Evolutionary conservation across 2,888 invertebrate genomes (phyloP), one percentile per base, ranked within the genome.

Genomic region (Trachelus troglodyta): DNA sequence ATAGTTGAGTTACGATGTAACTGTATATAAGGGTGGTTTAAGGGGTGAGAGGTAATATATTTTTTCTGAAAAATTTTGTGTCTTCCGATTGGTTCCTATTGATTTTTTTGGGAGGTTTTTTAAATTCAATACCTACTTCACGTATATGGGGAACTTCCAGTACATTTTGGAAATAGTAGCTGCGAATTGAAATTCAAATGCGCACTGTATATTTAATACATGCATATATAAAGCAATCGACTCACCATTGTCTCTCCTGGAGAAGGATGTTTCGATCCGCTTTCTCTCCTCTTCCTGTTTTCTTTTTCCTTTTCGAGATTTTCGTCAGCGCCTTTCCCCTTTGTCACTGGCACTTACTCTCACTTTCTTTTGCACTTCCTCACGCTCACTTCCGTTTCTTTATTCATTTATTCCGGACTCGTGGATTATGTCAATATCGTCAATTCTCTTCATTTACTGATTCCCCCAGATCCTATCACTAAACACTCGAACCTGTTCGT

Each of bases 391-490:
- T 56, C 23, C 40, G 40, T 56, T 56, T 23, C 23, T 23, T 56
- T 23, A 56, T 56, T 56, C 40, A 56, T 56, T 56, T 56, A 56
- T 56, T 23, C 23, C 40, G 23, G 23, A 56, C 6, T 56, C 23
- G 40, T 56, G 6, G 23, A 56, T 56, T 56, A 23, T 56, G 23
- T 56, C 40, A 56, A 56, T 56, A 4, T 56, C 40, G 40, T 56
- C 6, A 23, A 6, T 40, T 40, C 15, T 40, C 23, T 23, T 56
- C 9, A 6, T 56, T 56, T 23, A 56, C 40, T 56, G 40, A 12
- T 40, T 40, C 69, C 33, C 78, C 79, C 80, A 75, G 79, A 80
- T 75, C 77, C 77, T 71, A 37, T 76, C 80, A 78, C 76, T 81
- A 56, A 74, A 75, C 76, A 79, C 76, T 79, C 75, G 34, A 75